Evolutionary conservation across 2,888 invertebrate genomes (phyloP), one percentile per base, ranked within the genome.

Genomic region (Pilophorus perplexus): DNA sequence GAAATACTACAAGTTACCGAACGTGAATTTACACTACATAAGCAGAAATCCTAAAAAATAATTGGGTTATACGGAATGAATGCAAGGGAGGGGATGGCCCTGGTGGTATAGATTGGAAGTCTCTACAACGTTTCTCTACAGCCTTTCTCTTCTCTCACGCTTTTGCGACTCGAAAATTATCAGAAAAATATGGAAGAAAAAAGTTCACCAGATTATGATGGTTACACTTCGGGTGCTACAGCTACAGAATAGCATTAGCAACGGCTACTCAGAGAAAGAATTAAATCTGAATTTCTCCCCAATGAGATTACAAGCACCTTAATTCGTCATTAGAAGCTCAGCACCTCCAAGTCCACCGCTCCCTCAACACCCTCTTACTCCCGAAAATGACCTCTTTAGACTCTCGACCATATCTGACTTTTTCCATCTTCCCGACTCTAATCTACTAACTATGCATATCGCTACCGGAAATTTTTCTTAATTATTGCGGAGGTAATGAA

Each of bases 231-330:
- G 42, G 42, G 5, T 33, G 33, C 33, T 8, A 33, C 33, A 14
- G 62, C 62, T 46, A 25, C 42, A 25, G 38, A 42, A 42, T 23
- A 42, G 27, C 62, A 62, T 62, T 62, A 62, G 46, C 62, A 22
- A 62, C 62, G 48, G 62, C 22, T 33, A 22, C 28, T 62, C 48
- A 37, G 27, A 23, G 44, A 23, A 46, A 48, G 22, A 62, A 62
- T 62, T 62, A 62, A 62, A 62, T 62, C 62, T 14, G 62, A 62
- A 62, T 62, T 62, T 62, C 62, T 62, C 48, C 46, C 59, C 59
- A 59, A 62, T 62, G 62, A 62, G 62, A 62, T 62, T 44, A 62
- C 46, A 38, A 33, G 23, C n/a, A 62, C 46, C 62, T 62, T 62
- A 44, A 62, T 46, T 46, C 46, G 62, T 62, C 62, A 48, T 62